Percentiles rank a stretch among this genome's conserved stretches.
These are phyloP conservation scores for Mimachlamys varia DNA, from an alignment of 2,888 invertebrate genomes.

Conservation along the genomic window DNA sequence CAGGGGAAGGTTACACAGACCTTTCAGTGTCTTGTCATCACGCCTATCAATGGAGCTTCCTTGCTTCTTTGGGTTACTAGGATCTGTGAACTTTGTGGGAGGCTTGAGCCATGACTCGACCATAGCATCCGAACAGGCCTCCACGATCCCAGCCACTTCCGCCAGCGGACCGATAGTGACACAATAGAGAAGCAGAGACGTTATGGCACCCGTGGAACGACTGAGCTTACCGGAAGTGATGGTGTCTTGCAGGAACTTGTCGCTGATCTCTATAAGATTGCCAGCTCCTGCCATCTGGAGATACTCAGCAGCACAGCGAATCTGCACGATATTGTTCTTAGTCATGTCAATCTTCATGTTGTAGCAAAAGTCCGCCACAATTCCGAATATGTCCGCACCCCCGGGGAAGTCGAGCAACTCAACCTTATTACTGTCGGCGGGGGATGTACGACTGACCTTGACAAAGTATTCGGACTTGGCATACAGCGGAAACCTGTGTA, in stretches of 20 bases:
- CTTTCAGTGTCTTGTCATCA: constrained; percentile 61
- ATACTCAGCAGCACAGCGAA: constrained; percentile 78
- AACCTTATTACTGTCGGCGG: constrained; percentile 63
- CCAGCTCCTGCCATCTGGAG: constrained; percentile 77
- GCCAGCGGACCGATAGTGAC: constrained; percentile 70
- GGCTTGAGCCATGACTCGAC: constrained; percentile 77
- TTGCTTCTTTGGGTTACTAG: constrained; percentile 59
- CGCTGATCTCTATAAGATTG: constrained; percentile 74
- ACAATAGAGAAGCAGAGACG: constrained; percentile 71
- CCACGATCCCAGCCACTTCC: constrained; percentile 71
- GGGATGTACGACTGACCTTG: constrained; percentile 65
- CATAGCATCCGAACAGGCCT: constrained; percentile 71
- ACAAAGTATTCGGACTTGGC: constrained; percentile 79
- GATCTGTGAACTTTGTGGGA: constrained; percentile 67
- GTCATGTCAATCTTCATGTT: constrained; percentile 75
- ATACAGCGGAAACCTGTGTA: constrained; percentile 80
- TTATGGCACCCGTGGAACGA: constrained; percentile 66
- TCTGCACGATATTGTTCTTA: constrained; percentile 73
- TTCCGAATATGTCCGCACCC: constrained; percentile 75
- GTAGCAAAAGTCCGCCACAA: constrained; percentile 80
- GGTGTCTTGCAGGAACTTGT: constrained; percentile 75
- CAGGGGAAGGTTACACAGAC: constrained; percentile 67
- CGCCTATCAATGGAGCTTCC: constrained; percentile 51
- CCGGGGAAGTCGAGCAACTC: constrained; percentile 79
- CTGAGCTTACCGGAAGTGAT: constrained; percentile 76